These are phyloP conservation scores for Oscheius sp. DNA, from an alignment of 1,140 invertebrate genomes.

Conservation along the genomic window DNA sequence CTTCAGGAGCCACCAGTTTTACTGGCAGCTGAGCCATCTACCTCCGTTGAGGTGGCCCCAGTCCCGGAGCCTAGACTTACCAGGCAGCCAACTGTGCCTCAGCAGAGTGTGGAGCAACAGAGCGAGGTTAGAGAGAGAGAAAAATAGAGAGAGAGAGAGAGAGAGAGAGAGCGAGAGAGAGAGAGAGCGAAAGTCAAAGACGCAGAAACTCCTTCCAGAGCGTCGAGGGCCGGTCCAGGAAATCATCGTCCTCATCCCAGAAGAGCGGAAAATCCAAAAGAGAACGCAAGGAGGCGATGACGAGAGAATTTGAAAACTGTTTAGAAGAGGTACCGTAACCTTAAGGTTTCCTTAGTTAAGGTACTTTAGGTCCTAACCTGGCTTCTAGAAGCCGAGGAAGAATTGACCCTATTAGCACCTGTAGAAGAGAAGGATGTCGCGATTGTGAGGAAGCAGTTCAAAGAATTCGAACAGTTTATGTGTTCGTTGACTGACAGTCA, in stretches of 20 bases:
- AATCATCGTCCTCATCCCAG: slow-evolving; percentile 51
- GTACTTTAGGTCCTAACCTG: slow-evolving; percentile 46
- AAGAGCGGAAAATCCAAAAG: slow-evolving; percentile 41
- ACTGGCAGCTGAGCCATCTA: background rate
- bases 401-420: slow-evolving; percentile 32
- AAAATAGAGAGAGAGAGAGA: background rate
- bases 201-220: slow-evolving; percentile 12
- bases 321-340: slow-evolving; percentile 39
- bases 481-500: slow-evolving; percentile 55
- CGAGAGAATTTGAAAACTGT: slow-evolving; percentile 51
- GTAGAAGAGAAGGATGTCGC: slow-evolving; percentile 43
- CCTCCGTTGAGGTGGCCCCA: background rate
- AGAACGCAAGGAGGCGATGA: slow-evolving; percentile 49
- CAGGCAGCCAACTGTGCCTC: background rate
- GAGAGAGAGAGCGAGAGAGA: background rate
- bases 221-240: slow-evolving; percentile 44
- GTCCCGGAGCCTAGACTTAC: background rate
- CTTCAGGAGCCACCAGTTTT: no score
- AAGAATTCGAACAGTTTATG: slow-evolving; percentile 58
- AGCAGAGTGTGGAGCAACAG: background rate
- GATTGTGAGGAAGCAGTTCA: slow-evolving; percentile 50
- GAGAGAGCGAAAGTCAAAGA: background rate
- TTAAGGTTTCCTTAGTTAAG: no score
- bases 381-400: slow-evolving; percentile 52
- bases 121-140: background rate